phyloP scores from a whole-genome alignment of 2,888 invertebrate species.

The Diplazon laetatorius region DNA sequence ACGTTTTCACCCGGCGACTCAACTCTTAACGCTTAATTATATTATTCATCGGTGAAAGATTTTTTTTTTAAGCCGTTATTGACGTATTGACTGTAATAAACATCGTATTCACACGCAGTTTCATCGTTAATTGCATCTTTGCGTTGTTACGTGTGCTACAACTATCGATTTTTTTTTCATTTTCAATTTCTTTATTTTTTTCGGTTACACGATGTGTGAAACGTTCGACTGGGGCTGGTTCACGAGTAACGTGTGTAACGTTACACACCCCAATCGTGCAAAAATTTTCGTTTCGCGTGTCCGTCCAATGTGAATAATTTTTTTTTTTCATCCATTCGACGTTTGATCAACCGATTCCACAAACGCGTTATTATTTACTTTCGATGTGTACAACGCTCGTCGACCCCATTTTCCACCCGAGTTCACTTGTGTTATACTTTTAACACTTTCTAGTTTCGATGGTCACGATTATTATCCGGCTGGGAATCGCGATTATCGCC shows the following conservation, averaged over 20 bases:
- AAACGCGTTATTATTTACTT: constrained; percentile 69
- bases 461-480: background rate
- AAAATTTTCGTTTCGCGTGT: no score
- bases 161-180: no score
- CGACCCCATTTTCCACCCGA: constrained; percentile 72
- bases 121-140: constrained; percentile 11
- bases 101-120: background rate
- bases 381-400: constrained; percentile 70
- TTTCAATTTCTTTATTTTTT: no score
- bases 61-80: constrained; percentile 38
- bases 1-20: no score
- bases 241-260: no score
- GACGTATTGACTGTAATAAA: no score
- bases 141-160: constrained; percentile 9
- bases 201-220: background rate
- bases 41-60: constrained; percentile 18
- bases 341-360: background rate
- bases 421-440: constrained; percentile 48
- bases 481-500: background rate
- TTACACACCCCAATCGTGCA: no score
- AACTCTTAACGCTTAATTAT: no score
- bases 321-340: background rate
- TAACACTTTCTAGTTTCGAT: constrained; percentile 60
- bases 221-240: background rate
- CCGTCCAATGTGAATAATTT: background rate